Evolutionary conservation across 2,888 invertebrate genomes (phyloP), one percentile per base, ranked within the genome.

Genomic region (Oligia strigilis): DNA sequence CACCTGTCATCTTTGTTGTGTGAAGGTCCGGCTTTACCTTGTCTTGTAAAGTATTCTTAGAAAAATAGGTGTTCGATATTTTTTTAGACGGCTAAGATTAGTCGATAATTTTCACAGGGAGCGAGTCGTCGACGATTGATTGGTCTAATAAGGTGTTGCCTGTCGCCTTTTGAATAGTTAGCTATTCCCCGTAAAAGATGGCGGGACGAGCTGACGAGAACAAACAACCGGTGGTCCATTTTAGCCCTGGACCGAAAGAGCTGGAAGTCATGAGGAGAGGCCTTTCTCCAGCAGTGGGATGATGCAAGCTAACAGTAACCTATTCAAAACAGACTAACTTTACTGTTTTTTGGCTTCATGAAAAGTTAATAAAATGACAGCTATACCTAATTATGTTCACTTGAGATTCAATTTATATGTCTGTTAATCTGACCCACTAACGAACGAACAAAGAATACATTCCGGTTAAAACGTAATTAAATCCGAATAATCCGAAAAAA

Each of bases 381-480:
- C 29, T 52, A 17, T n/a, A 29, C 29, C 29, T 29, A 55, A 0
- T n/a, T 17, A 36, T 65, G 23, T 36, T 52, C 19, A 79, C 8
- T 52, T 81, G 85, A 81, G 62, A 80, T 84, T 81, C 66, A 67
- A 55, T 49, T n/a, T 58, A 23, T n/a, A 4, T 79, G 14, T 43
- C 19, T 40, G 23, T 71, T 11, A 1, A 71, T 29, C 13, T 62
- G 19, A 73, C 81, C 77, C 36, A 75, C 70, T 64, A 81, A 81
- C 70, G 66, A 75, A 77, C 70, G 64, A 75, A 75, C 65, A 75
- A 69, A 69, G 19, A 23, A 70, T 60, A 74, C 46, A 75, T 64
- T 65, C 29, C 13, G 19, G 64, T 49, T 77, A 64, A 73, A 62
- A 74, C 67, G 29, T 71, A 71, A 78, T 78, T 55, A 72, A 80